Percentiles rank a stretch among this genome's conserved stretches.
These are phyloP conservation scores for Coendou prehensilis DNA, from an alignment of 2,797 vertebrate genomes.

Conservation along the genomic window DNA sequence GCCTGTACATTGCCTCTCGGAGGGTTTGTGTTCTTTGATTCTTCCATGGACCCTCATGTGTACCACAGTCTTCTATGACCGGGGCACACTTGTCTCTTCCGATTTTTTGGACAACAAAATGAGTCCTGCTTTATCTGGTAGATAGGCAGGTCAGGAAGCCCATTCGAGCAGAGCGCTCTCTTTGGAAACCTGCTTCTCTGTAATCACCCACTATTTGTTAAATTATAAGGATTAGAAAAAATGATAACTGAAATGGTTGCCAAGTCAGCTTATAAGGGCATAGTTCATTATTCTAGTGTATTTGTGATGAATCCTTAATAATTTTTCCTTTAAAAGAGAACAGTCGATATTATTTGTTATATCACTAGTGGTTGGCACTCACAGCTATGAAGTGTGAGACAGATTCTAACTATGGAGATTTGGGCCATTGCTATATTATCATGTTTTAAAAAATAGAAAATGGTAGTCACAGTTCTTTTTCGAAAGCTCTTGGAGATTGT, in stretches of 20 bases:
- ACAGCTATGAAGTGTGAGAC: background rate
- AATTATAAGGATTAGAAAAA: background rate
- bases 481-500: background rate
- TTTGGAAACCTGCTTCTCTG: background rate
- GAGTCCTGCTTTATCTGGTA: background rate
- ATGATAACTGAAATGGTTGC: background rate
- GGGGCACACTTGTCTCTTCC: fast-evolving
- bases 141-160: background rate
- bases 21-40: fast-evolving
- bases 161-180: background rate
- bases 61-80: fast-evolving
- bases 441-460: background rate
- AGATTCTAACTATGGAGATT: background rate
- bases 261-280: background rate
- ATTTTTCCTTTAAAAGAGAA: background rate
- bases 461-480: background rate
- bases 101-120: background rate
- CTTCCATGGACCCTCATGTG: no score
- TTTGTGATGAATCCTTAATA: background rate
- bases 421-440: background rate
- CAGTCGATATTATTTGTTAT: background rate
- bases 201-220: background rate
- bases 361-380: background rate
- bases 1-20: fast-evolving
- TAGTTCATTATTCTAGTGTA: background rate